Evolutionary conservation across 1,140 invertebrate genomes (phyloP).

Genomic region (Lepidurus couesii): DNA sequence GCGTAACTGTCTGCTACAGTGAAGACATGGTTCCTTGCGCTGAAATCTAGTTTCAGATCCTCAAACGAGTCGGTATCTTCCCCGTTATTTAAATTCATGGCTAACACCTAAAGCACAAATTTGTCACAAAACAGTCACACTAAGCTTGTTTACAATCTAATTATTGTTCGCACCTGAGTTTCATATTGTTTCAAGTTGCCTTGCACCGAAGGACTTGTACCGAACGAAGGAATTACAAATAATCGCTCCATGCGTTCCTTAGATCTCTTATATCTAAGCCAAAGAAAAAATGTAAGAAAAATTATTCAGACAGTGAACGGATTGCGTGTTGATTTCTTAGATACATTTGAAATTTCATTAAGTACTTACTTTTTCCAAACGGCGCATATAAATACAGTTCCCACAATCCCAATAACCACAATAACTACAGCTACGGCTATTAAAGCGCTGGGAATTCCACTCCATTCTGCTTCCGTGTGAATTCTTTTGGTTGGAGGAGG

Average conservation of each 20-base stretch:
- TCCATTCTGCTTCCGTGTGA: slow-evolving; percentile 54
- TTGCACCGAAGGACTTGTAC: slow-evolving; percentile 74
- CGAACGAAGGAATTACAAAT: slow-evolving; percentile 58
- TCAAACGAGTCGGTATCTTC: slow-evolving; percentile 43
- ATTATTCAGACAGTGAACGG: slow-evolving; percentile 23
- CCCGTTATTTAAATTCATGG: slow-evolving; percentile 66
- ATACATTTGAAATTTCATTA: slow-evolving; percentile 31
- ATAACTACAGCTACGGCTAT: slow-evolving; percentile 81
- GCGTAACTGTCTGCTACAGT: neutral
- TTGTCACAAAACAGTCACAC: slow-evolving; percentile 25
- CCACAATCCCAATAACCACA: slow-evolving; percentile 71
- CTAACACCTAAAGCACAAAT: slow-evolving; percentile 55
- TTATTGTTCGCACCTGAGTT: slow-evolving; percentile 54
- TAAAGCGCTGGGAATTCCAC: slow-evolving; percentile 76
- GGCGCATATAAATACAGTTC: slow-evolving; percentile 84
- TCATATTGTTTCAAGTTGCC: slow-evolving; percentile 75
- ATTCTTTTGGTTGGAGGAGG: slow-evolving; percentile 36
- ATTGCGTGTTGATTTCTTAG: neutral
- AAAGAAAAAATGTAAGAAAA: slow-evolving; percentile 32
- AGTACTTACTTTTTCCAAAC: slow-evolving; percentile 76
- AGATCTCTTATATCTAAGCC: slow-evolving; percentile 65
- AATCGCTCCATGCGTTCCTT: slow-evolving; percentile 67
- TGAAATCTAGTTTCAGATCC: slow-evolving; percentile 77
- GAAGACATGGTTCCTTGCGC: slow-evolving; percentile 45
- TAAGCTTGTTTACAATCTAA: slow-evolving; percentile 32